Conservation (phyloP, 2,888 invertebrate genomes). For the Rhopalosiphum nymphaeae region DNA sequence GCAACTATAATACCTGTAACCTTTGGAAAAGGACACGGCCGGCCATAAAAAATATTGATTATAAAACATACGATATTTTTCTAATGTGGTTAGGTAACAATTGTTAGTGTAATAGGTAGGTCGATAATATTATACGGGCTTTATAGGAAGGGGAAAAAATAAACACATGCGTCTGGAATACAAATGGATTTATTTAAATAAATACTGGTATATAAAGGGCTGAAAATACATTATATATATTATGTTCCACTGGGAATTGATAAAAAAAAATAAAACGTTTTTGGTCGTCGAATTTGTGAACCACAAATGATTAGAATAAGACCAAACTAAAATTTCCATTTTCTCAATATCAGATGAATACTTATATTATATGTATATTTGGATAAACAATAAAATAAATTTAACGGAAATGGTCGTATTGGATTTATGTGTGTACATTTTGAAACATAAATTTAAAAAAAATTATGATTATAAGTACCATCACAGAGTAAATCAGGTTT, state of each 20-base stretch:
- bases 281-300: neutral
- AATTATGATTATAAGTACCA: neutral
- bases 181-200: constrained; percentile 48
- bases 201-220: constrained; percentile 3
- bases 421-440: neutral
- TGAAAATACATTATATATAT: constrained; percentile 27
- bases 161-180: constrained; percentile 18
- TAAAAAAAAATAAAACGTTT: constrained; percentile 29
- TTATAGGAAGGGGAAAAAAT: neutral
- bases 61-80: constrained; percentile 34
- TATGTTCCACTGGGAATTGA: neutral
- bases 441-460: neutral
- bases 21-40: constrained; percentile 52
- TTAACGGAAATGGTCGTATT: neutral
- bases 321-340: neutral
- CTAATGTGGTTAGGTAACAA: neutral
- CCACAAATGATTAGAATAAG: constrained; percentile 32
- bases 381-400: neutral
- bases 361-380: neutral
- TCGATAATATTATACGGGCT: constrained; percentile 32
- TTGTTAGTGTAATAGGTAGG: constrained; percentile 1
- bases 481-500: neutral
- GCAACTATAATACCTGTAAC: constrained; percentile 15
- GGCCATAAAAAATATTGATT: constrained; percentile 41
- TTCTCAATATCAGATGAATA: neutral